Evolutionary conservation across 2,113 vertebrate genomes (phyloP), one percentile per base, ranked within the genome.

Genomic region (Speoplatyrhinus poulsoni): DNA sequence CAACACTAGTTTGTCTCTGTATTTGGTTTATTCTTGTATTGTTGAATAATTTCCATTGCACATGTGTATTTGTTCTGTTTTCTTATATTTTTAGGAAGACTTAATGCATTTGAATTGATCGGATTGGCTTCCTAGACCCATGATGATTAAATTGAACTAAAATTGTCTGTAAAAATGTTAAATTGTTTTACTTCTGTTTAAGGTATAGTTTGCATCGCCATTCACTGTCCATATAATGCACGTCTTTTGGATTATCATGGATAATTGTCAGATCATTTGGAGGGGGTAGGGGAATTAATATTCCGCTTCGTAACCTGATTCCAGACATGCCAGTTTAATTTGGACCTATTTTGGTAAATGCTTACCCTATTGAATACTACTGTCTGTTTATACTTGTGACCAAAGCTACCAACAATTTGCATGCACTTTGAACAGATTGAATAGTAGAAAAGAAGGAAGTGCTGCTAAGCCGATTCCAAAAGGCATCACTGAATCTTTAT

Each of bases 371-470:
- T 59, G 65, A 69, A 72, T 62, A 59, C 60, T 57, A 60, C 61
- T 36, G 19, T 73, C 60, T 17, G 3, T 17, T 56, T 58, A 19
- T 7, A 46, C 72, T 72, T 41, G 26, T 60, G 72, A 80, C 72
- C 66, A 70, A 85, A 81, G 53, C 55, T 47, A 49, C 12, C 4
- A 12, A 46, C 59, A 56, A 26, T 46, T 4, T 73, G 65, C 61
- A 63, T 76, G 77, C 64, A 78, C 77, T 82, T 75, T 65, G 62
- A 69, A 19, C 64, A 12, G 47, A 72, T 50, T 52, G 15, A 62
- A 17, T 56, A 15, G n/a, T 17, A 61, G 3, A 13, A 36, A 53
- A 10, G 41, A 68, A 15, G 15, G 15, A 26, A 7, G 52, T 64
- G 46, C 16, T 9, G 13, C 66, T 69, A 16, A 67, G 54, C 17